Percentiles rank a stretch among this genome's conserved stretches.
Conservation (phyloP, 2,113 vertebrate genomes). For the Myrmecobius fasciatus region DNA sequence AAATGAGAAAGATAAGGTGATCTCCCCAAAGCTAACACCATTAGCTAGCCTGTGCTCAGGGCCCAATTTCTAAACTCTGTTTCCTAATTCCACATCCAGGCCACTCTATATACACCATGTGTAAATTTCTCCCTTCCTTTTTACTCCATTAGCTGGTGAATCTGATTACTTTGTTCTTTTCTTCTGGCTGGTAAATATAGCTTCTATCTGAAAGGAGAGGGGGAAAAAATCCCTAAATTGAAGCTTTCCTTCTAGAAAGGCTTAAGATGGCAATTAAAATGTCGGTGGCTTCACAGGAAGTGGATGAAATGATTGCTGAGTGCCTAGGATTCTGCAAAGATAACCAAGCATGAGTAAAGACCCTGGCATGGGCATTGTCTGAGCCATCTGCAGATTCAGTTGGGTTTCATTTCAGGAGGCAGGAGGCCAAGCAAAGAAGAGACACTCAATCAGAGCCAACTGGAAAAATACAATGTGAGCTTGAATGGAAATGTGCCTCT, state of each 20-base stretch:
- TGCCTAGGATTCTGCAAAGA: constrained; percentile 51
- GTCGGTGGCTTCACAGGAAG: constrained; percentile 8
- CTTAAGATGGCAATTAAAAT: constrained; percentile 57
- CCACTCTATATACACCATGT: neutral
- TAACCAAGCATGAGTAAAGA: constrained; percentile 47
- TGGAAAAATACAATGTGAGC: neutral
- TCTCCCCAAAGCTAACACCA: neutral
- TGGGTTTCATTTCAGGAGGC: constrained; percentile 35
- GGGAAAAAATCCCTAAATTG: constrained; percentile 40
- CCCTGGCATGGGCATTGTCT: constrained; percentile 35
- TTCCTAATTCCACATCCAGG: neutral
- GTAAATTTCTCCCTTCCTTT: neutral
- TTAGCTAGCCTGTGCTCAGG: neutral
- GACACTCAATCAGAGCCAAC: neutral
- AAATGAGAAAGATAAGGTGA: neutral
- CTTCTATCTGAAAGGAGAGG: constrained; percentile 43
- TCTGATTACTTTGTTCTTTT: constrained; percentile 28
- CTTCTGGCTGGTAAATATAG: constrained; percentile 43
- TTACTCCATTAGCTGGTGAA: neutral
- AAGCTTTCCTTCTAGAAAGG: constrained; percentile 30
- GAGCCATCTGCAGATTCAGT: neutral
- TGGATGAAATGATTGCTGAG: constrained; percentile 53
- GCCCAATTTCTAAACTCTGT: neutral
- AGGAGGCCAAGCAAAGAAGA: neutral
- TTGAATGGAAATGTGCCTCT: neutral